Base-by-base conservation (phyloP, 2,888 invertebrate genomes). In the Eupithecia subumbrata region DNA sequence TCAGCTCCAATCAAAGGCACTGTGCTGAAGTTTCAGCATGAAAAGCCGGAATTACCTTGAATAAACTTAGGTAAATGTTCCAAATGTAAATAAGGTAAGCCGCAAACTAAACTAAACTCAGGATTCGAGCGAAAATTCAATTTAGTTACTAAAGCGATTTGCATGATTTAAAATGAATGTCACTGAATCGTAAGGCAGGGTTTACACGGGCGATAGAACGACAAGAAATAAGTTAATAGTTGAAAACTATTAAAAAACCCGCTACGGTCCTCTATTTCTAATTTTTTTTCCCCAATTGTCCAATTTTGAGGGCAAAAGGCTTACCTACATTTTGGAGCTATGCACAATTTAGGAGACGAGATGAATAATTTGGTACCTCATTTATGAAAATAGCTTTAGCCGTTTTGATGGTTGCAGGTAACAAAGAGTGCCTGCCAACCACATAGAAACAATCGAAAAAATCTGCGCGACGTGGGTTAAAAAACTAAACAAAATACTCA, bases 61-160 rank as follows among this genome's bases (percentile, higher is more conserved):
- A 22, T 34, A 64, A 64, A 34, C 64, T 64, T 2, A 30, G 9
- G 18, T 64, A 12, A 64, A 30, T 64, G 34, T 64, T 30, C 22
- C 64, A 37, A 72, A 64, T 64, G 64, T 30, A 34, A 69, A 69
- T 69, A 43, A 43, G 64, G 64, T 64, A 64, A 64, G 18, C 64
- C 64, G 16, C 64, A 64, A 60, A 25, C 60, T 60, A 30, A 63
- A 63, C 63, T 30, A 64, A 69, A 69, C 11, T 40, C 37, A 7
- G n/a, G 71, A n/a, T 34, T 72, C 37, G 12, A 45, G 30, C 64
- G 48, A 48, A 64, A 48, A 72, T 34, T 34, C n/a, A 64, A 66
- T 30, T 73, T 30, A 64, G 22, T 66, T 66, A 14, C 34, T 67
- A n/a, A 52, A 52, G 66, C 37, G 66, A 72, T 72, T 66, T 72